phyloP scores from a whole-genome alignment of 2,113 vertebrate species.

The Marmota monax region DNA sequence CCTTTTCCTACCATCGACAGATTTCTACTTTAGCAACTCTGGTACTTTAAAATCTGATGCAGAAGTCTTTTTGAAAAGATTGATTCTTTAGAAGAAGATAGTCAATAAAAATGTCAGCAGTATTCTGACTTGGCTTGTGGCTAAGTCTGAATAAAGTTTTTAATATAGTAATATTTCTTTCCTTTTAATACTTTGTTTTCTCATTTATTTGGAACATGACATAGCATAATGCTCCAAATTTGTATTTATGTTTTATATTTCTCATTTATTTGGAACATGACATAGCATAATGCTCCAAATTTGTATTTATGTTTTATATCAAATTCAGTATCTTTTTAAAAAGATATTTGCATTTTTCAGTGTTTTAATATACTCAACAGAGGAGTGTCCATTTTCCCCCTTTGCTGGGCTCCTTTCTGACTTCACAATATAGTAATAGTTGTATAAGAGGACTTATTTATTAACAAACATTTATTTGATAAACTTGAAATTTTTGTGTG shows the following conservation, averaged over 20 bases:
- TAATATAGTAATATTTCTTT: neutral
- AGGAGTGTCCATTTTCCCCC: neutral
- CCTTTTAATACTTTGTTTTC: conserved; percentile 48
- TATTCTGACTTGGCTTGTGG: neutral
- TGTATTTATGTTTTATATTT: conserved; percentile 29
- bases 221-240: conserved; percentile 11
- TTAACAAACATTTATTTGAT: conserved; percentile 44
- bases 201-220: conserved; percentile 57
- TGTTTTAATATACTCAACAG: conserved; percentile 16
- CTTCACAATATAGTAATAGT: neutral
- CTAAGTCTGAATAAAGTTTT: conserved; percentile 42
- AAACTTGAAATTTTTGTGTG: neutral
- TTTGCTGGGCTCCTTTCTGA: neutral
- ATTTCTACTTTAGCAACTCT: neutral
- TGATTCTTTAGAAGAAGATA: neutral
- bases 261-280: conserved; percentile 57
- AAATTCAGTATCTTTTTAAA: conserved; percentile 8
- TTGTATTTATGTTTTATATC: conserved; percentile 25
- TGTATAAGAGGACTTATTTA: neutral
- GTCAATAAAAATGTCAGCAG: conserved; percentile 2
- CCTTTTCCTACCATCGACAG: neutral
- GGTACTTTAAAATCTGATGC: conserved; percentile 29
- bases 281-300: neutral
- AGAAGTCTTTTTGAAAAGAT: neutral
- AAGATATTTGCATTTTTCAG: conserved; percentile 25